Conservation (phyloP, 2,888 invertebrate species). For the Sesamia inferens region DNA sequence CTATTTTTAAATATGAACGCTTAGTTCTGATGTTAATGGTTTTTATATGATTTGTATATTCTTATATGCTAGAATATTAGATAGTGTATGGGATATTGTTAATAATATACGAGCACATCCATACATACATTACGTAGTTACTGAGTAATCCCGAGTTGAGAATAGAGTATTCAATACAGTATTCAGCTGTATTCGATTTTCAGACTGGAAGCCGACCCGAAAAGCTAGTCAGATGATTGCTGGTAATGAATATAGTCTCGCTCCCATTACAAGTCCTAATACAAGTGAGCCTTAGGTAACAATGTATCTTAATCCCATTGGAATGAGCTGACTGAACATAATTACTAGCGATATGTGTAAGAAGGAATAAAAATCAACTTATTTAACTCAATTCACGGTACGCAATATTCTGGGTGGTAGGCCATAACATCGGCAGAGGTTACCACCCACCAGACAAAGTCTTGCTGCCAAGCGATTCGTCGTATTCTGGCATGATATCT, state of each 20-base stretch:
- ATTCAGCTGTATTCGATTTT: neutral
- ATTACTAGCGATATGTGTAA: neutral
- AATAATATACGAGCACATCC: too few relatives aligned
- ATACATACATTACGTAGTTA: neutral
- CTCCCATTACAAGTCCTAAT: neutral
- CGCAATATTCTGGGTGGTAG: neutral
- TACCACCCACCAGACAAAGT: too few relatives aligned
- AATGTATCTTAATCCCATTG: neutral
- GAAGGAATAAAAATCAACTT: neutral
- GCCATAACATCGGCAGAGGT: too few relatives aligned
- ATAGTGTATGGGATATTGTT: neutral
- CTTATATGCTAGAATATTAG: neutral
- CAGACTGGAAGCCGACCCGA: neutral
- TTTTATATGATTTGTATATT: neutral
- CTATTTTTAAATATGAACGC: conserved; percentile 3
- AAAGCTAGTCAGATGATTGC: neutral
- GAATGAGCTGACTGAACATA: too few relatives aligned
- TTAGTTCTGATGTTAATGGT: neutral
- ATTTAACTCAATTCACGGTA: neutral
- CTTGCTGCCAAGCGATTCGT: too few relatives aligned
- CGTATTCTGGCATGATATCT: too few relatives aligned
- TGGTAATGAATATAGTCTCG: neutral
- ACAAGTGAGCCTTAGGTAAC: neutral
- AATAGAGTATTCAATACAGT: neutral
- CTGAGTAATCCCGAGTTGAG: neutral